A percentile compares a stretch with the other conserved stretches of the same genome.
Conservation (phyloP, 2,888 invertebrate species). For the Thelaira solivaga region DNA sequence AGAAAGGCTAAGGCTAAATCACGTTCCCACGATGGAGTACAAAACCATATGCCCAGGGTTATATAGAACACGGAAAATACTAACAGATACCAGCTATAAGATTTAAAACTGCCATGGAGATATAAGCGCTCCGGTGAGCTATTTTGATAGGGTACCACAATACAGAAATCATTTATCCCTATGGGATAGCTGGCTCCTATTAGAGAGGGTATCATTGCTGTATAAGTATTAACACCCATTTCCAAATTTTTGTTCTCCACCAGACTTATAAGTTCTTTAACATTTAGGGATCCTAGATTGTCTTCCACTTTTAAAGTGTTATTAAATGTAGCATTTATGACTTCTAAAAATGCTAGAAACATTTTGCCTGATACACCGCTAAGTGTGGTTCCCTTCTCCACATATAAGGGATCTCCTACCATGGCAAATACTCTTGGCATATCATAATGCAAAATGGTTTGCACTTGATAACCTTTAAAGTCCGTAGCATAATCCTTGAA, state of each 20-base stretch:
- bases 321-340: constrained; percentile 68
- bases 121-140: constrained; percentile 67
- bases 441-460: constrained; percentile 67
- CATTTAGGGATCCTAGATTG: constrained; percentile 16
- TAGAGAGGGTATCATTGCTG: constrained; percentile 50
- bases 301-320: constrained; percentile 60
- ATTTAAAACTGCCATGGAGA: constrained; percentile 65
- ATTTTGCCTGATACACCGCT: constrained; percentile 68
- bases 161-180: constrained; percentile 70
- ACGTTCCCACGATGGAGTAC: constrained; percentile 65
- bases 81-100: constrained; percentile 66
- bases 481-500: constrained; percentile 59
- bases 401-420: too few species aligned
- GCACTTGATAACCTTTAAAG: constrained; percentile 68
- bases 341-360: constrained; percentile 67
- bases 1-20: constrained; percentile 67
- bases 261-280: constrained; percentile 4
- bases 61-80: constrained; percentile 64
- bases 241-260: constrained; percentile 66
- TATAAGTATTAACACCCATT: constrained; percentile 69
- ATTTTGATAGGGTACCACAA: constrained; percentile 71
- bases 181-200: constrained; percentile 70
- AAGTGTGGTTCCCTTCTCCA: constrained; percentile 25
- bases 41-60: constrained; percentile 67
- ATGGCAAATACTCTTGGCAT: constrained; percentile 69